Base-by-base conservation (phyloP, 2,888 invertebrate species). In the Lissonota sp. region DNA sequence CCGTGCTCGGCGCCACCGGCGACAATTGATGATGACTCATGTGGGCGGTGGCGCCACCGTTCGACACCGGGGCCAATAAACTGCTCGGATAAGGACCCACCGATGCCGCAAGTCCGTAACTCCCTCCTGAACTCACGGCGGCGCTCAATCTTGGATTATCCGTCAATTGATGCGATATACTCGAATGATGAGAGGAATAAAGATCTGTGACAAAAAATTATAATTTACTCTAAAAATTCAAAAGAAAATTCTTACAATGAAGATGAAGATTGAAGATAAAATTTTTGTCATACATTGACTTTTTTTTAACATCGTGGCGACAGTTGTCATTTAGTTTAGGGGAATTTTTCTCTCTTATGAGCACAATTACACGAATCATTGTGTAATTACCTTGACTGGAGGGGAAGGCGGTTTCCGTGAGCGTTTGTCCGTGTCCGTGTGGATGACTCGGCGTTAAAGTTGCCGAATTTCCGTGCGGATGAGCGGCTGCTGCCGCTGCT, bases 351-450 rank as follows among this genome's bases (percentile, higher is more conserved):
- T 26, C 26, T 26, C 26, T 26, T 3, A 26, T 26, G 3, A 26
- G 1, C 3, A 26, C 26, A 26, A 26, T 26, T 26, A 3, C 1
- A 26, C 26, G 26, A 26, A 8, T 57, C 26, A 39, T 62, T 7
- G n/a, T 10, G 14, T 8, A 40, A 37, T 76, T 79, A 85, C 96
- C 93, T 91, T 96, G 96, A 85, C 94, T 92, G 62, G 95, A 91
- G 0, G 94, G 93, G 89, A 95, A 96, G 0, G 95, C 94, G 91
- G 95, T 94, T 26, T 95, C 95, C 93, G 90, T 85, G 37, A 91
- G 64, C 1, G 85, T 74, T 69, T 92, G 91, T 6, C 86, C 86
- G 58, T 91, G 91, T 5, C 87, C 80, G 74, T 89, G 88, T 0
- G 90, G 80, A 84, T 90, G 91, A 64, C 79, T 86, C 57, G 82